Base-by-base conservation (phyloP, 2,797 vertebrate genomes). In the Ambastaia sidthimunki region DNA sequence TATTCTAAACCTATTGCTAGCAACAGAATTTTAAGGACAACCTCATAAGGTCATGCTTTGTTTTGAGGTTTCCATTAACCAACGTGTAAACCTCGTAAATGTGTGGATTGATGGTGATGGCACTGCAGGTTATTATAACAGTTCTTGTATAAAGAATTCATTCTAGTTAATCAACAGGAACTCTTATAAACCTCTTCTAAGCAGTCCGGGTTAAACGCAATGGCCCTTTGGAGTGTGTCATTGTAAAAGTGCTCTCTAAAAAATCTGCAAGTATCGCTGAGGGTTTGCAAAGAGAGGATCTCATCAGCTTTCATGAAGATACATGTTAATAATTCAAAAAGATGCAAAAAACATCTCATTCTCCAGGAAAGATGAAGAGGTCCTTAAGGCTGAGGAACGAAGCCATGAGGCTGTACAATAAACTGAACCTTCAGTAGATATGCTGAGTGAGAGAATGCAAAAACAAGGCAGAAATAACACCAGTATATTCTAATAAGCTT, bases 151-250 rank as follows among this genome's bases (percentile, higher is more conserved):
- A 57, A 65, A 66, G 6, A 55, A 23, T 11, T 3, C n/a, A 41
- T 73, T 50, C 9, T 21, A 41, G 63, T 47, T 48, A 74, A 78
- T 78, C 63, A 78, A 13, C 10, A 63, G 48, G 55, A 63, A 74
- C 37, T 68, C 63, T 74, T 62, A 66, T 60, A 28, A 63, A 55
- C 31, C 48, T 55, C 54, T 16, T 31, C 23, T 34, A 73, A 76
- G 59, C 10, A 31, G 54, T 63, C 13, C 0, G 10, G 75, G 75
- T 74, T 63, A 74, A 59, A 48, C 2, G 12, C 21, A 59, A 37
- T 44, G 70, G 19, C 65, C 25, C 47, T 10, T 65, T 70, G 16
- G 12, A 78, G 65, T 52, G 41, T 31, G 44, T 74, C 47, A 47
- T 74, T 21, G 0, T 70, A 25, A 62, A 3, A 78, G 44, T 52